phyloP scores from a whole-genome alignment of 2,888 invertebrate species.

The Nomada flava region DNA sequence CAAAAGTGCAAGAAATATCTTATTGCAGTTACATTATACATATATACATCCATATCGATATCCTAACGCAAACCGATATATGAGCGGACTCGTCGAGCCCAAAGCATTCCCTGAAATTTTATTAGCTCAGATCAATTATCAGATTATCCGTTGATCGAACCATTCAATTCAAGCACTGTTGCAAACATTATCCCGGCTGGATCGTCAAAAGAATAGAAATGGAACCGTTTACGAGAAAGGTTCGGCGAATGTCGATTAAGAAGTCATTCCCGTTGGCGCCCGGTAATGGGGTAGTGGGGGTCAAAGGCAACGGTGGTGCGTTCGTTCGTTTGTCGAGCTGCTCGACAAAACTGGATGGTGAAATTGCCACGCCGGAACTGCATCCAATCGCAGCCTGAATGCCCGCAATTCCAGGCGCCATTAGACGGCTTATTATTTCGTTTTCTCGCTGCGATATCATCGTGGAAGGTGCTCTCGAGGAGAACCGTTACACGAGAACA shows the following conservation, averaged over 20 bases:
- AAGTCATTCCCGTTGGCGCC: conserved; percentile 70
- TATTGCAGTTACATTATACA: too few species aligned
- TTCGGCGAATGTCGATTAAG: conserved; percentile 78
- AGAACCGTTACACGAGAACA: conserved; percentile 64
- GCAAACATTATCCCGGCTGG: conserved; percentile 45
- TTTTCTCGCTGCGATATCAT: conserved; percentile 74
- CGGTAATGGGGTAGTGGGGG: conserved; percentile 57
- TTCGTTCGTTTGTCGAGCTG: conserved; percentile 37
- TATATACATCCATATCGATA: not conserved
- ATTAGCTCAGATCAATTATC: conserved; percentile 21
- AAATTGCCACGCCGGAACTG: conserved; percentile 74
- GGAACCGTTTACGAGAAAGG: conserved; percentile 49
- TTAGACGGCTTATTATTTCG: conserved; percentile 81
- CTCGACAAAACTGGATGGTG: conserved; percentile 62
- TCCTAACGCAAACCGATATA: not conserved
- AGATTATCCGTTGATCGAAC: conserved; percentile 29
- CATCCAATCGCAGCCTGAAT: conserved; percentile 79
- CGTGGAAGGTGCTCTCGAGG: conserved; percentile 64
- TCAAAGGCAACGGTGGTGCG: conserved; percentile 45
- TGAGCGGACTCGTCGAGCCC: not conserved
- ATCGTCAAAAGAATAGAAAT: conserved; percentile 29
- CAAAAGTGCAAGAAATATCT: too few species aligned
- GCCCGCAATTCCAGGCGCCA: conserved; percentile 78
- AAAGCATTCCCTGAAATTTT: not conserved
- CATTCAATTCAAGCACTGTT: conserved; percentile 2